Percentiles rank a stretch among this genome's conserved stretches.
These are phyloP conservation scores for Gavialis gangeticus DNA, from an alignment of 2,113 vertebrate species.

Conservation along the genomic window DNA sequence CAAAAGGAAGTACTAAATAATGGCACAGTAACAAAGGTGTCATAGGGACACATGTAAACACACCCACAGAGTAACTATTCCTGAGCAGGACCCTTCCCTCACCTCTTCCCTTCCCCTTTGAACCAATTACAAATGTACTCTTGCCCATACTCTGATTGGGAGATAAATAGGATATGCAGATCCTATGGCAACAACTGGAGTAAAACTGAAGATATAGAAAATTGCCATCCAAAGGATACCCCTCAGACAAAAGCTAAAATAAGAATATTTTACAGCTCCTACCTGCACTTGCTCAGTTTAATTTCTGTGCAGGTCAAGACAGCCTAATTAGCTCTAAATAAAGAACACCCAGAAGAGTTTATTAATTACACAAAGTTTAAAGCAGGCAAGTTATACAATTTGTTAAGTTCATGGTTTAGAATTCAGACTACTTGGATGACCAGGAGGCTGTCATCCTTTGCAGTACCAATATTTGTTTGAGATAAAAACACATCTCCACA, in stretches of 20 bases:
- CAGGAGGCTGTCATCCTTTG: not conserved
- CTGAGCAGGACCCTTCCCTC: too few relatives aligned
- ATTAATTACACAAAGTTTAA: constrained; percentile 11
- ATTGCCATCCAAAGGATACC: not conserved
- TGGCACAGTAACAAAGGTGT: too few relatives aligned
- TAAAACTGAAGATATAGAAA: constrained; percentile 6
- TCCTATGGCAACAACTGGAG: not conserved
- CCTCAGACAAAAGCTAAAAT: constrained; percentile 50
- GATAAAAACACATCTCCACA: not conserved
- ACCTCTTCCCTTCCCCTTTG: too few relatives aligned
- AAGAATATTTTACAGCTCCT: constrained; percentile 52
- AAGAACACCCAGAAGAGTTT: constrained; percentile 61
- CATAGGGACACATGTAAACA: too few relatives aligned
- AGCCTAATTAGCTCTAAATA: constrained; percentile 72
- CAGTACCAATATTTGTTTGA: not conserved
- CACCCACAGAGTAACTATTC: too few relatives aligned
- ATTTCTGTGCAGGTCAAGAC: constrained; percentile 59
- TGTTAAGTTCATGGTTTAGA: not conserved
- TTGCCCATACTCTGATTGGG: not conserved
- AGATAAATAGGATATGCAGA: constrained; percentile 10
- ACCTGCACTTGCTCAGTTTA: not conserved
- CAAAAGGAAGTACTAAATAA: too few relatives aligned
- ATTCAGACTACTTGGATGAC: not conserved
- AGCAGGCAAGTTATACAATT: not conserved
- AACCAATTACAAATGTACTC: too few relatives aligned